These are phyloP conservation scores for Cyclargus thomasi DNA, from an alignment of 1,140 invertebrate species.

Conservation along the genomic window DNA sequence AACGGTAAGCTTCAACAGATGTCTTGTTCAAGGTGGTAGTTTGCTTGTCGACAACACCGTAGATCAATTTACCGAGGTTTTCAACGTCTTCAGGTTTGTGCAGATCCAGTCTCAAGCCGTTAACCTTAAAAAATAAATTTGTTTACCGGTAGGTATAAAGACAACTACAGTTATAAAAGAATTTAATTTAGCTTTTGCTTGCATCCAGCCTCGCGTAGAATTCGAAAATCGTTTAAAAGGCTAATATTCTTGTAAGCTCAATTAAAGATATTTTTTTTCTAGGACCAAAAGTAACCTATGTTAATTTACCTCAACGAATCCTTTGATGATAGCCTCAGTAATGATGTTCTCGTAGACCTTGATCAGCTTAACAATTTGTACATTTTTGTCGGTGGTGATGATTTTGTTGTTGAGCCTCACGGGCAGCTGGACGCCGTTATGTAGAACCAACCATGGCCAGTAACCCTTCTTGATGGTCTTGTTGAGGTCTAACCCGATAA, in stretches of 20 bases:
- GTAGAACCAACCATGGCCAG: constrained; percentile 77
- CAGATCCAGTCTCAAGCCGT: constrained; percentile 44
- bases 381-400: constrained; percentile 68
- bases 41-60: constrained; percentile 42
- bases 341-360: constrained; percentile 78
- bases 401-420: constrained; percentile 77
- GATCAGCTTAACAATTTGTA: constrained; percentile 70
- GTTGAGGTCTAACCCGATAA: constrained; percentile 69
- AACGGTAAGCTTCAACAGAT: constrained; percentile 46
- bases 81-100: constrained; percentile 51
- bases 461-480: constrained; percentile 76
- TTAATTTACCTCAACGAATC: constrained; percentile 73
- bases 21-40: constrained; percentile 27
- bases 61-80: constrained; percentile 48
- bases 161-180: too few relatives aligned
- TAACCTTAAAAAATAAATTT: constrained; percentile 35
- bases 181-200: too few relatives aligned
- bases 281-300: too few relatives aligned
- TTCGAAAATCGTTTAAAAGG: too few relatives aligned
- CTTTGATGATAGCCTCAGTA: constrained; percentile 79
- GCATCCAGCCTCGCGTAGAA: too few relatives aligned
- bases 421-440: constrained; percentile 80
- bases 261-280: too few relatives aligned
- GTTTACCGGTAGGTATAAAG: not conserved
- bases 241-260: too few relatives aligned